These are phyloP conservation scores for Lepidocyrtinus sp. DNA, from an alignment of 2,888 invertebrate species.

Conservation along the genomic window DNA sequence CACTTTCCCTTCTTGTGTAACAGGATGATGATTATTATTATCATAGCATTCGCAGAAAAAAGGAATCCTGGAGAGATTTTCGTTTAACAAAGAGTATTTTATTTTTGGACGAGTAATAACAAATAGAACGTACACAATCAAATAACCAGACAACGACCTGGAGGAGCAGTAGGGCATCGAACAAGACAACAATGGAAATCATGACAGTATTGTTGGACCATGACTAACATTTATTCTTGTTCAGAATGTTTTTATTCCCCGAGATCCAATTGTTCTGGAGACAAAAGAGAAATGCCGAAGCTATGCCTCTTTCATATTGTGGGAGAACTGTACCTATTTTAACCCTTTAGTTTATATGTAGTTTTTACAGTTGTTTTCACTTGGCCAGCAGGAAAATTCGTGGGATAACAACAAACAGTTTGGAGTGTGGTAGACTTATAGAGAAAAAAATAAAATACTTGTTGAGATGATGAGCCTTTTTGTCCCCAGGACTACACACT, in stretches of 20 bases:
- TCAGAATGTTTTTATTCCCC: slow-evolving; percentile 28
- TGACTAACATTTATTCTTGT: slow-evolving; percentile 36
- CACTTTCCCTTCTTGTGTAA: too few relatives aligned
- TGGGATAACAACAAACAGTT: too few relatives aligned
- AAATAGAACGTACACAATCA: too few relatives aligned
- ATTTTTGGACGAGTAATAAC: too few relatives aligned
- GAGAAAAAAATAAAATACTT: too few relatives aligned
- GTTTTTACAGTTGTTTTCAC: too few relatives aligned
- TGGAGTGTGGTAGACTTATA: too few relatives aligned
- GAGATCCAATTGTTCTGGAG: slow-evolving; percentile 25
- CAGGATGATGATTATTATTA: too few relatives aligned
- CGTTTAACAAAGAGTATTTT: too few relatives aligned
- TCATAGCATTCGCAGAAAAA: slow-evolving; percentile 24
- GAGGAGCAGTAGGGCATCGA: slow-evolving; percentile 14
- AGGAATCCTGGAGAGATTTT: slow-evolving; percentile 1
- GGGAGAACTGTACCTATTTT: background rate
- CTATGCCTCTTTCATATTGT: too few relatives aligned
- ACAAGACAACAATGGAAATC: slow-evolving; percentile 10
- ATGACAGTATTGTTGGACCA: slow-evolving; percentile 29
- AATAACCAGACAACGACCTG: slow-evolving; percentile 8
- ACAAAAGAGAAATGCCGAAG: slow-evolving; percentile 16
- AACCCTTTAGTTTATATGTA: background rate
- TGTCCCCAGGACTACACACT: too few relatives aligned
- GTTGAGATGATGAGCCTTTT: too few relatives aligned
- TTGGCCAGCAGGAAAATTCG: background rate